Conservation (phyloP, 2,797 vertebrate genomes). For the Gephyroberyx darwinii region DNA sequence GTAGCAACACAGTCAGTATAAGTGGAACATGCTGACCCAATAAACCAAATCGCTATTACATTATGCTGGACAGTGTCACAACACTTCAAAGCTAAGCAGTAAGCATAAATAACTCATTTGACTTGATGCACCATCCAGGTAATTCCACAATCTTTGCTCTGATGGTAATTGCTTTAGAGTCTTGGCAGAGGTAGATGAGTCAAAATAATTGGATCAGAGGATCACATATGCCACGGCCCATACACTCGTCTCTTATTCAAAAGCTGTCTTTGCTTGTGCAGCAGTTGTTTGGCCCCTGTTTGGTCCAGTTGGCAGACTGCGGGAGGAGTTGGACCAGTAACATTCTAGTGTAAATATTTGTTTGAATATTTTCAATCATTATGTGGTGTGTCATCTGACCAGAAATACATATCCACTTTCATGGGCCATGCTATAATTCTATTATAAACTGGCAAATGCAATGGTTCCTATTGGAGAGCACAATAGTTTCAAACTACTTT, state of each 20-base stretch:
- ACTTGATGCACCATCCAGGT: constrained; percentile 47
- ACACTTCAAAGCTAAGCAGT: constrained; percentile 33
- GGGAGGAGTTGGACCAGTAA: constrained; percentile 20
- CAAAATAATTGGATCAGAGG: constrained; percentile 64
- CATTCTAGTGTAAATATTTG: constrained; percentile 34
- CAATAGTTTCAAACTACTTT: no score
- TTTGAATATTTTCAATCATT: background rate
- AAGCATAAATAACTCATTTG: constrained; percentile 62
- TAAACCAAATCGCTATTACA: constrained; percentile 46
- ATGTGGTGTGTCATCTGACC: background rate
- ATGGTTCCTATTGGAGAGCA: no score
- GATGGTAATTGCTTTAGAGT: constrained; percentile 46
- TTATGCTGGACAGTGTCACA: constrained; percentile 42
- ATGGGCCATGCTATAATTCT: no score
- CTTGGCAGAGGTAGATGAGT: constrained; percentile 62
- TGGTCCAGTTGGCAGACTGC: constrained; percentile 24
- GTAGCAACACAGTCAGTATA: background rate
- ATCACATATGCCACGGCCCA: constrained; percentile 41
- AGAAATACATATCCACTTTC: no score
- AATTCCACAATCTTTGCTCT: constrained; percentile 47
- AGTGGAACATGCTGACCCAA: constrained; percentile 41
- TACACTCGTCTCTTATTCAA: constrained; percentile 58
- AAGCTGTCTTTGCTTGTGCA: constrained; percentile 25
- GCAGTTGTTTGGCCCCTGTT: constrained; percentile 18
- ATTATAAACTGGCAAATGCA: no score